These are phyloP conservation scores for Phortica magna DNA, from an alignment of 2,888 invertebrate genomes.

Conservation along the genomic window DNA sequence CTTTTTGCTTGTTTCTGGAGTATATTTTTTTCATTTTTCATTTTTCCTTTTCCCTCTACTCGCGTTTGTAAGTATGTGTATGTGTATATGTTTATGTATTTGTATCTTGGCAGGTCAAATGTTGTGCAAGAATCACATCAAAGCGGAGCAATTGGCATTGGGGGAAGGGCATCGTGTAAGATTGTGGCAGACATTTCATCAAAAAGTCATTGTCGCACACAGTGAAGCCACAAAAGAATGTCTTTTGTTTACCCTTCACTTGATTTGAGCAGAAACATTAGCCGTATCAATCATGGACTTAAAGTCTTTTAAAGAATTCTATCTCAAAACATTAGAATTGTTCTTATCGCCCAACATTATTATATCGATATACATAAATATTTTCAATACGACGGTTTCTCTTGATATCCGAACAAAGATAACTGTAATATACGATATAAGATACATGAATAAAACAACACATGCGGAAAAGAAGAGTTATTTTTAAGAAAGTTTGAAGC, in stretches of 20 bases:
- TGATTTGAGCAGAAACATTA: too few relatives aligned
- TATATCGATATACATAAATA: too few relatives aligned
- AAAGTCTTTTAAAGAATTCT: too few relatives aligned
- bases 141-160: background rate
- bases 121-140: conserved; percentile 15
- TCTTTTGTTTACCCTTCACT: background rate
- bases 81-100: conserved; percentile 15
- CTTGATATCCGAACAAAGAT: too few relatives aligned
- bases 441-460: too few relatives aligned
- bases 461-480: too few relatives aligned
- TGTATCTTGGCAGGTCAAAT: conserved; percentile 67
- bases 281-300: too few relatives aligned
- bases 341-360: too few relatives aligned
- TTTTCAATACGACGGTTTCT: too few relatives aligned
- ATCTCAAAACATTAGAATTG: too few relatives aligned
- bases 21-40: background rate
- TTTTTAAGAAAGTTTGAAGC: too few relatives aligned
- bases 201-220: conserved; percentile 14
- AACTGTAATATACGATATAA: too few relatives aligned
- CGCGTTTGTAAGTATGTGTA: background rate
- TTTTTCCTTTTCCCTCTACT: background rate
- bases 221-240: background rate
- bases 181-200: background rate
- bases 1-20: conserved; percentile 36
- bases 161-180: background rate